These are phyloP conservation scores for Condylostylus longicornis DNA, from an alignment of 1,140 invertebrate genomes.

Conservation along the genomic window DNA sequence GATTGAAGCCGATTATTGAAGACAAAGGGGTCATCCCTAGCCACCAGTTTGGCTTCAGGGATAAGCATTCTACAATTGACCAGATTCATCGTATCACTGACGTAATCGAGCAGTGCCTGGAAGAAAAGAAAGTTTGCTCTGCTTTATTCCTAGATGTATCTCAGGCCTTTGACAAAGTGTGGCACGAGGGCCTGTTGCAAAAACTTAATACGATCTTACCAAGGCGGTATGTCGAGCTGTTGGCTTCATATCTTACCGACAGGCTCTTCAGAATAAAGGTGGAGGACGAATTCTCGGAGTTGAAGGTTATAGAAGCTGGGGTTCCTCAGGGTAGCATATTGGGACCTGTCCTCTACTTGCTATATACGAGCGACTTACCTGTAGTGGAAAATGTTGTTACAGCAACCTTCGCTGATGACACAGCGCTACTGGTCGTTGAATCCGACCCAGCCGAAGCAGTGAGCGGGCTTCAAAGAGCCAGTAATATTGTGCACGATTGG, in stretches of 20 bases:
- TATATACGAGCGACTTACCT: no score
- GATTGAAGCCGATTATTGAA: constrained; percentile 2
- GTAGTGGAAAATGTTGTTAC: no score
- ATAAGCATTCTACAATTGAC: constrained; percentile 4
- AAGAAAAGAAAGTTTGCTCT: constrained; percentile 1
- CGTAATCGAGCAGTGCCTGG: not conserved
- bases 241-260: constrained; percentile 11
- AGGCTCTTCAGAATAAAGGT: constrained; percentile 11
- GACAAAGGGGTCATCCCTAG: constrained; percentile 1
- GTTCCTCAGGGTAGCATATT: constrained; percentile 9
- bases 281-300: constrained; percentile 9
- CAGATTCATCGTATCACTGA: constrained; percentile 2
- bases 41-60: constrained; percentile 2
- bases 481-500: no score
- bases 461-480: no score
- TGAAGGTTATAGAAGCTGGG: constrained; percentile 9
- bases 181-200: constrained; percentile 18
- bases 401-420: no score
- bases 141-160: constrained; percentile 9
- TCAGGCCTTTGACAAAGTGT: constrained; percentile 21
- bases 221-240: constrained; percentile 5
- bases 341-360: constrained; percentile 6
- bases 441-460: no score
- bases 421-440: no score
- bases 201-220: constrained; percentile 9